Conservation (phyloP, 2,888 invertebrate genomes). For the Microctonus brassicae region DNA sequence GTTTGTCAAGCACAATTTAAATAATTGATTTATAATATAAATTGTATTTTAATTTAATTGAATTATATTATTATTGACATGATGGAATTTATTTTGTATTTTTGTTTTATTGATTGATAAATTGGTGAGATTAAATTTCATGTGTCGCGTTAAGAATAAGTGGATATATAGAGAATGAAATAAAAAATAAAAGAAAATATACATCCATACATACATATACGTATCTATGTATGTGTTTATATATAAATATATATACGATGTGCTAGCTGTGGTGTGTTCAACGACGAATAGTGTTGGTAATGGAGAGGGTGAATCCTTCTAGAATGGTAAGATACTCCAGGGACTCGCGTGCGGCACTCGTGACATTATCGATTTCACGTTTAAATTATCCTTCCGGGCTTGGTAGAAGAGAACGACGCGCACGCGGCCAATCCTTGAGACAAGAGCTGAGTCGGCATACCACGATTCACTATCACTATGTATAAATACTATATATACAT, state of each 20-base stretch:
- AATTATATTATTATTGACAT: not conserved
- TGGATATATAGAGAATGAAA: too few species aligned
- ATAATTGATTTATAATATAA: not conserved
- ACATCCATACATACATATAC: too few species aligned
- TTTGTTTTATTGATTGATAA: not conserved
- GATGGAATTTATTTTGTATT: not conserved
- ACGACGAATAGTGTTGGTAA: not conserved
- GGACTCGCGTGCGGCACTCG: slow-evolving; percentile 28
- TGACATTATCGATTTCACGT: slow-evolving; percentile 43
- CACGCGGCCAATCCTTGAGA: slow-evolving; percentile 23
- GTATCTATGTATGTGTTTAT: not conserved
- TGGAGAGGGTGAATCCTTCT: slow-evolving; percentile 22
- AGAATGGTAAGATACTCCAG: slow-evolving; percentile 16
- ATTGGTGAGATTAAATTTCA: not conserved
- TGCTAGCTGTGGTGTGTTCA: not conserved
- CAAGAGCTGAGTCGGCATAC: slow-evolving; percentile 39
- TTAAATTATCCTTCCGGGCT: slow-evolving; percentile 42
- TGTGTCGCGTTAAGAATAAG: not conserved
- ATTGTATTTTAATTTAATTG: not conserved
- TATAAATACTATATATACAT: not conserved
- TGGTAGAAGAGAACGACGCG: not conserved
- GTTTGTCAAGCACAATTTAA: not conserved
- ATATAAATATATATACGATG: not conserved
- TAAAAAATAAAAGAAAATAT: too few species aligned
- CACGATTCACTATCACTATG: slow-evolving; percentile 2